phyloP scores from a whole-genome alignment of 1,140 invertebrate species.

The Tetramorium parvispinum region DNA sequence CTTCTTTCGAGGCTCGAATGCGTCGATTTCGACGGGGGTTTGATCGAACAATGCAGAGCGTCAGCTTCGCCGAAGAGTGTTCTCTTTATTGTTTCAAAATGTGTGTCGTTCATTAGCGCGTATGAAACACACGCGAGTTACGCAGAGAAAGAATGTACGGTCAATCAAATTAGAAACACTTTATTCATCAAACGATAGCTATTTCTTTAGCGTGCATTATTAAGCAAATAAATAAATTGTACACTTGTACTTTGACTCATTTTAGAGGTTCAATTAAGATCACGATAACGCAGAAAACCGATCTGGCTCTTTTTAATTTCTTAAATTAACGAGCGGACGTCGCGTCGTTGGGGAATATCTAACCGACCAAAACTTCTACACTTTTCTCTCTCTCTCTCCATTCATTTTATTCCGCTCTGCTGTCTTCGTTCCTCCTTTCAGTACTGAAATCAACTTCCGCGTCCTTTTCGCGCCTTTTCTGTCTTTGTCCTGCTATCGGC shows the following conservation, averaged over 20 bases:
- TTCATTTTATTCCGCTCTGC: not conserved
- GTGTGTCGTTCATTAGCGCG: slow-evolving; percentile 2
- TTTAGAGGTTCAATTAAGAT: slow-evolving; percentile 65
- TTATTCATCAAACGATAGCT: not conserved
- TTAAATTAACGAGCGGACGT: slow-evolving; percentile 73
- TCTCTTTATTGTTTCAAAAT: slow-evolving; percentile 36
- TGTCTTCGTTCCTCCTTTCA: slow-evolving; percentile 22
- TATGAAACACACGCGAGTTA: not conserved
- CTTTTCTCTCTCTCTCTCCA: slow-evolving; percentile 43
- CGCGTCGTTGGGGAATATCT: slow-evolving; percentile 66
- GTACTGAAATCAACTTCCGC: slow-evolving; percentile 59
- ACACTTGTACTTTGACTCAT: not conserved
- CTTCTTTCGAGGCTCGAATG: slow-evolving; percentile 19
- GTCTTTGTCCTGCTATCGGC: not conserved
- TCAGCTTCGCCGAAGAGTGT: not conserved
- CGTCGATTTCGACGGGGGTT: slow-evolving; percentile 22
- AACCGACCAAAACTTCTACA: slow-evolving; percentile 74
- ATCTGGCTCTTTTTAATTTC: slow-evolving; percentile 70
- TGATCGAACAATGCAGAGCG: slow-evolving; percentile 22
- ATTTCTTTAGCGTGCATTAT: not conserved
- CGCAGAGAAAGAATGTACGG: not conserved
- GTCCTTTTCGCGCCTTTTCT: slow-evolving; percentile 50
- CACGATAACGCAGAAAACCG: slow-evolving; percentile 61
- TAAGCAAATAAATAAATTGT: not conserved
- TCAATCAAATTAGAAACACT: not conserved